These are phyloP conservation scores for Rotaria sp. DNA, from an alignment of 2,888 invertebrate genomes.

Conservation along the genomic window DNA sequence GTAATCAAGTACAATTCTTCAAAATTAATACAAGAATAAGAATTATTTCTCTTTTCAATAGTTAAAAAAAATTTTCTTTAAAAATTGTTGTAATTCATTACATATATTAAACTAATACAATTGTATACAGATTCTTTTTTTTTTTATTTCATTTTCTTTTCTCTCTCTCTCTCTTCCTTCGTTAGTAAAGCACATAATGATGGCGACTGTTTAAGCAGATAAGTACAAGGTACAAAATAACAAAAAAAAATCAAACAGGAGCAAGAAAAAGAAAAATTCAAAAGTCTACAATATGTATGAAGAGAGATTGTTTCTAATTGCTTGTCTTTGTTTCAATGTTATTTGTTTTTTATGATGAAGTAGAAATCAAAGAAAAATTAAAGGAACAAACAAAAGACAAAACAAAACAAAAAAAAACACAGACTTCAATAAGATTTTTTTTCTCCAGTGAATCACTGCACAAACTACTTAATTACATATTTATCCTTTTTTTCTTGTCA, in stretches of 20 bases:
- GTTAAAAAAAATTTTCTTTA: no score
- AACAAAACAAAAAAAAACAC: background rate
- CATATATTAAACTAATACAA: background rate
- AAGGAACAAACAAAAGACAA: conserved; percentile 18
- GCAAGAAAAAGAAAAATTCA: background rate
- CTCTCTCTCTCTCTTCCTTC: background rate
- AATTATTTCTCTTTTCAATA: no score
- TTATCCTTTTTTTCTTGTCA: background rate
- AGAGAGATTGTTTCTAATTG: background rate
- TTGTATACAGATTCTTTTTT: background rate
- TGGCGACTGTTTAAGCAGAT: background rate
- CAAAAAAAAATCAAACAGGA: conserved; percentile 9
- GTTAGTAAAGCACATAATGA: background rate
- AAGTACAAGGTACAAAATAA: background rate
- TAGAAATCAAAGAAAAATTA: background rate
- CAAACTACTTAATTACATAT: background rate
- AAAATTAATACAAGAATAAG: no score
- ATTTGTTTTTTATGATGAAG: background rate
- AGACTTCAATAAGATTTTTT: background rate
- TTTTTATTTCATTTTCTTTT: background rate
- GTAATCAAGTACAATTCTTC: no score
- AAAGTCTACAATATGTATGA: background rate
- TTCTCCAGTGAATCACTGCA: conserved; percentile 3
- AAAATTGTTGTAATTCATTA: no score
- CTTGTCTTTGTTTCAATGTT: background rate